Evolutionary conservation across 2,113 vertebrate species (phyloP).

Genomic region (Orycteropus afer): DNA sequence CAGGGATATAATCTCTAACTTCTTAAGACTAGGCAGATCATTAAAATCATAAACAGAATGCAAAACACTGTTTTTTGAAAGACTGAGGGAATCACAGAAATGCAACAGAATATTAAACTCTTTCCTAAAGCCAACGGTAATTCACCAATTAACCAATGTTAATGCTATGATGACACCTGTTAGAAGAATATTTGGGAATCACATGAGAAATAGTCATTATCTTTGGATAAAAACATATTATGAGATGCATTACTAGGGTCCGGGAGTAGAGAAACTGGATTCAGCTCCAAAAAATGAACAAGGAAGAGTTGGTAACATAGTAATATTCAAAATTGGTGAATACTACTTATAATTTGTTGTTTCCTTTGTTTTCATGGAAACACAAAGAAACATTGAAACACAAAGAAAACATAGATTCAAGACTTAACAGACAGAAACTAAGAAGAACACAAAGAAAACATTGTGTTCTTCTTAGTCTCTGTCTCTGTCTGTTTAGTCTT

Average conservation of each 20-base stretch:
- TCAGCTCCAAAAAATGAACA: neutral
- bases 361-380: neutral
- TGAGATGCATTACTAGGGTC: neutral
- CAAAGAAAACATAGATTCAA: no score
- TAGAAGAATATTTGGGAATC: neutral
- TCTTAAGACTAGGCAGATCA: neutral
- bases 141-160: no score
- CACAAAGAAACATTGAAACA: no score
- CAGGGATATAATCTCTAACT: neutral
- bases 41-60: neutral
- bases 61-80: neutral
- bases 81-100: neutral
- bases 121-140: neutral
- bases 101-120: neutral
- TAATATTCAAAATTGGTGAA: neutral
- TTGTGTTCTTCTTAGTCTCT: neutral
- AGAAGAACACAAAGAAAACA: no score
- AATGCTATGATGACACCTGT: neutral
- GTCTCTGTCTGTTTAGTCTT: neutral
- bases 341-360: neutral
- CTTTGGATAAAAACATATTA: neutral
- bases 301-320: neutral
- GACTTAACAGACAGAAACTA: no score
- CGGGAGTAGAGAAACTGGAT: neutral
- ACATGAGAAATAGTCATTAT: neutral